A percentile compares a stretch with the other conserved stretches of the same genome.
phyloP scores from a whole-genome alignment of 1,140 invertebrate species.

The Sycobia sp. region DNA sequence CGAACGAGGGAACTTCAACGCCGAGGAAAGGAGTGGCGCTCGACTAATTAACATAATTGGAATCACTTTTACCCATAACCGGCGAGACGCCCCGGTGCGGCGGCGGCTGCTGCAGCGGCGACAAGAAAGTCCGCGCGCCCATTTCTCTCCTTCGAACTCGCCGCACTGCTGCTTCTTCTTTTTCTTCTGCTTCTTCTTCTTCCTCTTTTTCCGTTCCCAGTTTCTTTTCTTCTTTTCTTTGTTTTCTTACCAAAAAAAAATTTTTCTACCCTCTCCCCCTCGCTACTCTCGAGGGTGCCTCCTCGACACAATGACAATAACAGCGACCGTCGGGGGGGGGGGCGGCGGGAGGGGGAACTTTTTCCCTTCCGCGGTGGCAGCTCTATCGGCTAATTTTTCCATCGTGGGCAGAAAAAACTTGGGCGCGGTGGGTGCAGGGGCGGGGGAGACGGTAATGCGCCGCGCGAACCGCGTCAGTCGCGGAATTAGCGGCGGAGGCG shows the following conservation, averaged over 20 bases:
- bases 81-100: conserved; percentile 38
- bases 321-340: no score
- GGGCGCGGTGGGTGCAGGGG: no score
- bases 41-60: conserved; percentile 50
- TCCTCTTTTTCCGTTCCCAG: not conserved
- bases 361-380: conserved; percentile 47
- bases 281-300: not conserved
- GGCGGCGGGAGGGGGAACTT: no score
- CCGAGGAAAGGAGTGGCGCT: conserved; percentile 33
- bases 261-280: not conserved
- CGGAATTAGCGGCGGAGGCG: conserved; percentile 18
- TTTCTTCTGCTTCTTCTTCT: not conserved
- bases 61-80: conserved; percentile 48
- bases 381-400: conserved; percentile 32
- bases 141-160: not conserved
- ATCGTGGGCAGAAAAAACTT: conserved; percentile 9
- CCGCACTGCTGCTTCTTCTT: not conserved
- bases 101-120: no score
- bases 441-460: no score
- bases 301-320: no score
- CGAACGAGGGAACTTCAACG: conserved; percentile 39
- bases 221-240: not conserved
- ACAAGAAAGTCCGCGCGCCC: conserved; percentile 23
- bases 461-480: conserved; percentile 8
- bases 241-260: no score